Base-by-base conservation (phyloP, 2,797 vertebrate species). In the Serranus cabrilla region DNA sequence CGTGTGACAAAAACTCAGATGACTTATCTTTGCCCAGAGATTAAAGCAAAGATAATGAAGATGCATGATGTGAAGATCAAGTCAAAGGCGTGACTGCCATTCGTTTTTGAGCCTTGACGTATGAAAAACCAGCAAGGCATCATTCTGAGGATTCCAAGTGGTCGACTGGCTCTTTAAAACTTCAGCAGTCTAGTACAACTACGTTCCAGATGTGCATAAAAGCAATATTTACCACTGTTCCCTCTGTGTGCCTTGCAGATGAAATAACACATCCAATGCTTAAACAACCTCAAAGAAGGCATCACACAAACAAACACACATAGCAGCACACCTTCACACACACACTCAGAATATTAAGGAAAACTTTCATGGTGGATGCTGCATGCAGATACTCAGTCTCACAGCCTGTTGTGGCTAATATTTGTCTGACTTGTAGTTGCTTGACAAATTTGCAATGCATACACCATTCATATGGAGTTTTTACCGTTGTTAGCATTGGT, bases 41-140 rank as follows among this genome's bases (percentile, higher is more conserved):
- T 76, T 64, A 81, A 76, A 89, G 68, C 39, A 74, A 52, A 49
- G 51, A 87, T 82, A 64, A 88, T 72, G 45, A 91, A 76, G 63
- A 80, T 9, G 17, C 11, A 23, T 13, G 12, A 69, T 58, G 47
- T 16, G 31, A 75, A 40, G 51, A 76, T 71, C 42, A 43, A 65
- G 12, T 60, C 18, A 49, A 64, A 66, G 23, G 13, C 45, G 70
- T 14, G 52, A 49, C 31, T 52, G 47, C 18, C 6, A 50, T 66
- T 57, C 25, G 50, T 73, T 72, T n/a, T 79, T 71, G 0, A 25
- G 23, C 42, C 57, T 47, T 13, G 6, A 49, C 14, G 4, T 20
- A 40, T 17, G 3, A 49, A 74, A 67, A 60, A 52, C 20, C 5
- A 71, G 47, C 20, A 39, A 54, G 18, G 14, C 16, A 17, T 61